Conservation (phyloP, 2,888 invertebrate species). For the Onthophagus sagittarius region DNA sequence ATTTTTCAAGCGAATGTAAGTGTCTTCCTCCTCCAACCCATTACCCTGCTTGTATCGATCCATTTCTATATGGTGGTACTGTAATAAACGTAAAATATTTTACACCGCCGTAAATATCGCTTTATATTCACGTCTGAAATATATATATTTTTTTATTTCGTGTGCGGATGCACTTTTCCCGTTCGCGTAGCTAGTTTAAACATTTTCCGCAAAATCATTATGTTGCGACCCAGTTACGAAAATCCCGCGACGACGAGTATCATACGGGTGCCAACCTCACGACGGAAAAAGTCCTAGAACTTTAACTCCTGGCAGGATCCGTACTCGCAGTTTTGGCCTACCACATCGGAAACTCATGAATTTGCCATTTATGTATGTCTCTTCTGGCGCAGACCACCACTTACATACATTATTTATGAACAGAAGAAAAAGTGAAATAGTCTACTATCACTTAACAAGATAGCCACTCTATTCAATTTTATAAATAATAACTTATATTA, state of each 20-base stretch:
- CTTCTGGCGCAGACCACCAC: constrained; percentile 1
- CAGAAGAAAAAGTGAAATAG: constrained; percentile 1
- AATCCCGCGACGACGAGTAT: not conserved
- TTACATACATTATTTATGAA: constrained; percentile 11
- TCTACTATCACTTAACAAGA: not conserved
- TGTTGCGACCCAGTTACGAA: constrained; percentile 1
- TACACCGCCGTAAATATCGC: not conserved
- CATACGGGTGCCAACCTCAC: not conserved
- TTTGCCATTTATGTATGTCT: constrained; percentile 7
- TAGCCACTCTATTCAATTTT: too few species aligned
- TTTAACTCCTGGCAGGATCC: constrained; percentile 1
- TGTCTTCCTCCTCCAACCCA: not conserved
- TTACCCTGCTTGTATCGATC: not conserved
- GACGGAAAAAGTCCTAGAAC: not conserved
- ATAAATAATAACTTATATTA: too few species aligned
- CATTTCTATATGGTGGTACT: not conserved
- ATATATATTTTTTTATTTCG: not conserved
- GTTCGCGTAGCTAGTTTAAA: not conserved
- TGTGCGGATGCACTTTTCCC: not conserved
- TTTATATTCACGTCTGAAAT: not conserved
- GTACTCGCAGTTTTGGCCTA: not conserved
- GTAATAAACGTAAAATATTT: not conserved
- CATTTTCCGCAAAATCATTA: not conserved
- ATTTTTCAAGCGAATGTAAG: not conserved
- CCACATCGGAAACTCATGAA: constrained; percentile 9